A percentile compares a stretch with the other conserved stretches of the same genome.
phyloP scores from a whole-genome alignment of 1,140 invertebrate genomes.

The Drosophila sp. region DNA sequence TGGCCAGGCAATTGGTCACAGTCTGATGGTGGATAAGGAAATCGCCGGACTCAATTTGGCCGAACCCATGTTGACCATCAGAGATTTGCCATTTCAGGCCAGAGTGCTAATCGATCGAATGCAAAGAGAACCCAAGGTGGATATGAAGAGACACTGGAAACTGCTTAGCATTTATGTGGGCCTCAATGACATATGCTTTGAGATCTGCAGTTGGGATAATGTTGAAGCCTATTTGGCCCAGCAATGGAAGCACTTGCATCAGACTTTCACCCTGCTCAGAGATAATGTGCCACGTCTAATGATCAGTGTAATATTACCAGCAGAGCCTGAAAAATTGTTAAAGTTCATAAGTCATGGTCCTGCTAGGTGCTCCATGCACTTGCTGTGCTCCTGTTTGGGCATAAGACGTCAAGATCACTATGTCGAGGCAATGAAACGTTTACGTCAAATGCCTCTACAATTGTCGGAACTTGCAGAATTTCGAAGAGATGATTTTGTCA shows the following conservation, averaged over 20 bases:
- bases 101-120: conserved; percentile 85
- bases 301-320: conserved; percentile 46
- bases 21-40: conserved; percentile 60
- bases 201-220: conserved; percentile 83
- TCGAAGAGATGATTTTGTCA: conserved; percentile 84
- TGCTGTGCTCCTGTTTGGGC: conserved; percentile 77
- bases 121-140: conserved; percentile 84
- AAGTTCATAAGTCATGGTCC: conserved; percentile 47
- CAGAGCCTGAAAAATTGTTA: conserved; percentile 62
- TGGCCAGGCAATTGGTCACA: conserved; percentile 85
- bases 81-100: conserved; percentile 86
- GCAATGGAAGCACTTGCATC: conserved; percentile 31
- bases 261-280: conserved; percentile 38
- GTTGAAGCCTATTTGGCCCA: conserved; percentile 31
- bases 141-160: conserved; percentile 88
- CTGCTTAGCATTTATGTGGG: conserved; percentile 87
- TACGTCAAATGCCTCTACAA: conserved; percentile 60
- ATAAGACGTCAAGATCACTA: conserved; percentile 70
- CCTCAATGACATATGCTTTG: conserved; percentile 87
- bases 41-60: conserved; percentile 85
- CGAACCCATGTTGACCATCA: conserved; percentile 84
- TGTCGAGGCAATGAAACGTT: conserved; percentile 64
- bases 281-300: conserved; percentile 53
- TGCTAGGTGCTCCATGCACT: conserved; percentile 63
- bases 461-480: conserved; percentile 69